A percentile compares a stretch with the other conserved stretches of the same genome.
Evolutionary conservation across 2,797 vertebrate species (phyloP).

Genomic region (Taeniopygia guttata): DNA sequence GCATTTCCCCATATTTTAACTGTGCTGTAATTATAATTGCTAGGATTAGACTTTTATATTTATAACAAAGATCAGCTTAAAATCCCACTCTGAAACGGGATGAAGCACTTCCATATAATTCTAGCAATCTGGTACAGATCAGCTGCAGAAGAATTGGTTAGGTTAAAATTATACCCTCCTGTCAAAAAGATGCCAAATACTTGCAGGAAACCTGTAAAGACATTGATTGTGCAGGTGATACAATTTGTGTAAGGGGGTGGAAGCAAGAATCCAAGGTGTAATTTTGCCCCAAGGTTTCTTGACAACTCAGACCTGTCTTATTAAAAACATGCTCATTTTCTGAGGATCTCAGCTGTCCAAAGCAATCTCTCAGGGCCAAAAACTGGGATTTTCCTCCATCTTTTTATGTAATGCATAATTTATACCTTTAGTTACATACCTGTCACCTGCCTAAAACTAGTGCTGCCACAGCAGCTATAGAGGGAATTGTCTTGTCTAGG

Average conservation of each 20-base stretch:
- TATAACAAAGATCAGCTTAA: neutral
- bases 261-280: neutral
- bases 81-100: neutral
- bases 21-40: neutral
- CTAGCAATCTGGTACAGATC: neutral
- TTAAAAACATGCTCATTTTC: neutral
- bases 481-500: neutral
- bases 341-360: neutral
- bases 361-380: neutral
- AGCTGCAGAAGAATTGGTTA: neutral
- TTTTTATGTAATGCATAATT: neutral
- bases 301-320: neutral
- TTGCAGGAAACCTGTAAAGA: neutral
- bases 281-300: neutral
- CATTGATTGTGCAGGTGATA: neutral
- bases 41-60: slow-evolving; percentile 4
- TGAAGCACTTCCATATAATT: neutral
- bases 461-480: neutral
- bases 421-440: neutral
- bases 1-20: neutral
- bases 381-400: neutral
- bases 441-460: neutral
- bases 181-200: neutral
- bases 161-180: neutral
- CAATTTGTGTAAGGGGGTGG: neutral